Base-by-base conservation (phyloP, 2,888 invertebrate genomes). In the Nemapogon koenigi region DNA sequence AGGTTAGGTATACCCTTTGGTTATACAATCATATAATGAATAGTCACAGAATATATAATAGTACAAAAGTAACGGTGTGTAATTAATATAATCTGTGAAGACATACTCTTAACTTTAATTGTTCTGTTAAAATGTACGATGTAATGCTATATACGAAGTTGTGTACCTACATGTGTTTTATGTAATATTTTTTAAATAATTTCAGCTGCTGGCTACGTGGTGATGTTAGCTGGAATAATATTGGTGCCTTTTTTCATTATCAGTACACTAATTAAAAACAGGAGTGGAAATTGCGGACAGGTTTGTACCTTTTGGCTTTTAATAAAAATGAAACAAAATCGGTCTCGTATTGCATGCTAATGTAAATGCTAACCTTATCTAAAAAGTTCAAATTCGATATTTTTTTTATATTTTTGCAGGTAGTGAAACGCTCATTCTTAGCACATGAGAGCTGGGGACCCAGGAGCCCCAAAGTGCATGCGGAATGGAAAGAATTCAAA, bases 401-500 rank as follows among this genome's bases (percentile, higher is more conserved):
- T 7, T 22, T 7, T 10, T 22, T 35, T 19, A 10, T 13, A n/a
- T 37, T 13, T 47, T 63, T 46, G 35, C 64, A 83, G 84, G 75
- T 70, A 30, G 26, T 78, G 26, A 67, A 53, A 42, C 51, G 52
- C 16, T 49, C 81, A 0, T 72, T 83, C 54, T 48, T 53, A 6
- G 50, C 81, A 1, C 76, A 79, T 35, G 42, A 60, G 10, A 62
- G 81, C 3, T 89, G 89, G 88, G 88, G 88, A 1, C 89, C 89
- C 0, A 70, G 81, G 2, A 68, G 81, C 42, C 53, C 66, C 0
- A 55, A 55, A 4, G 67, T 62, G 0, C 71, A 64, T 39, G 69
- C 73, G 2, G 76, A 81, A 41, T 89, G 88, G 88, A 42, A 52
- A 1, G 60, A 71, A 4, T 85, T 81, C 52, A 85, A 82, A 48